Base-by-base conservation (phyloP, 2,888 invertebrate species). In the Galeopsomyia nigrocyanea region DNA sequence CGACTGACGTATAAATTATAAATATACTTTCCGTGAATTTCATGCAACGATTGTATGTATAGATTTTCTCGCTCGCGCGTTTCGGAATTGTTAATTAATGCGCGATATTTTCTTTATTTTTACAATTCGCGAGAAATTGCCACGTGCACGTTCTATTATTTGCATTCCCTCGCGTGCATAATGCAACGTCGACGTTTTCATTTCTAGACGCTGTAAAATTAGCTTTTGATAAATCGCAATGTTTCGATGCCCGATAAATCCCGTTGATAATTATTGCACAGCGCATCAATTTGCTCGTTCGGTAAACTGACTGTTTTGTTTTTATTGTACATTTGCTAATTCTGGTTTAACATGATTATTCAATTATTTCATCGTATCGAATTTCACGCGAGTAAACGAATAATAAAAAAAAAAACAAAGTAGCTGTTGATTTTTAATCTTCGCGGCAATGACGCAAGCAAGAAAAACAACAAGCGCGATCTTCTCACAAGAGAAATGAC, bases 1-100 rank as follows among this genome's bases (percentile, higher is more conserved):
- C 39, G 47, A 26, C 17, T 19, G 31, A 55, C 39, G 31, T 58
- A 61, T 71, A 66, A 71, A 71, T 71, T 71, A 66, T 55, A 61
- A 61, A 66, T 26, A 66, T 61, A 39, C 71, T 60, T 55, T 53
- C 46, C 55, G n/a, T 46, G 53, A 10, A 39, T 67, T 26, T 13
- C 53, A 53, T 7, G 26, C n/a, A 14, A 5, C 51, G 39, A 50
- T 26, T 17, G 50, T n/a, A 49, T 26, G 5, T 7, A 10, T 21
- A 2, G 46, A 56, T 50, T 70, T 17, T 51, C n/a, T 21, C 26
- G 7, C 10, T 47, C 26, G 17, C n/a, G 53, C 47, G 7, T 47
- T 50, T 55, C 47, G 26, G 3, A 26, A 53, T 22, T 61, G 50
- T 22, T 13, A 50, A 51, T 64, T 51, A 58, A 46, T 26, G 51